Evolutionary conservation across 1,140 invertebrate species (phyloP).

Genomic region (Bombus breviceps): DNA sequence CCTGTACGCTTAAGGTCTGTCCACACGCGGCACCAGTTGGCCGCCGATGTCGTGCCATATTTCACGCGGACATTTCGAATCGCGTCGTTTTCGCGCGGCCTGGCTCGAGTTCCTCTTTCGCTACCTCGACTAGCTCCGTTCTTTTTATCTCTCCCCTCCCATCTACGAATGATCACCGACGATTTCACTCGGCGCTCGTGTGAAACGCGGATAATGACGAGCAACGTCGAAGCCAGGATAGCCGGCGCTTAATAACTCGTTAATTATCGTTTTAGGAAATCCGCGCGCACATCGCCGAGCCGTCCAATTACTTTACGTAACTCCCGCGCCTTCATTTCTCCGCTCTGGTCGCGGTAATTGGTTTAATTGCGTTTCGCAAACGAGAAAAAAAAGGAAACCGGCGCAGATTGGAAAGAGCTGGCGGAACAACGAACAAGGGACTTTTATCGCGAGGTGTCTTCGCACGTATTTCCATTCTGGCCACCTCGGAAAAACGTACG

Average conservation of each 20-base stretch:
- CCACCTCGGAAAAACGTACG: too few species aligned
- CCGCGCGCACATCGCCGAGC: constrained; percentile 66
- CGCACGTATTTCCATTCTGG: background rate
- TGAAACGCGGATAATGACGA: constrained; percentile 70
- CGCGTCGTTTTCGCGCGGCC: background rate
- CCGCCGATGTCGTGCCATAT: background rate
- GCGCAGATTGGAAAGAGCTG: constrained; percentile 40
- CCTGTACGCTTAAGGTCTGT: constrained; percentile 71
- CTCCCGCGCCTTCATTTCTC: constrained; percentile 75
- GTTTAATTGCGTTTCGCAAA: constrained; percentile 79
- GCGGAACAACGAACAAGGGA: constrained; percentile 27
- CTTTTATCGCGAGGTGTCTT: constrained; percentile 33
- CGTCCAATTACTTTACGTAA: constrained; percentile 82
- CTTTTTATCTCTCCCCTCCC: background rate
- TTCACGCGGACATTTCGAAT: constrained; percentile 36
- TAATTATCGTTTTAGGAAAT: constrained; percentile 84
- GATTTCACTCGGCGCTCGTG: constrained; percentile 74
- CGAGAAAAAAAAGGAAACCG: constrained; percentile 35
- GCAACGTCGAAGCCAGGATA: constrained; percentile 70
- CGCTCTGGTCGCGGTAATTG: constrained; percentile 78
- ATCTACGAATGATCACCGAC: constrained; percentile 61
- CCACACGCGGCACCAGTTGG: constrained; percentile 32
- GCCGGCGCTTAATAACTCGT: constrained; percentile 82
- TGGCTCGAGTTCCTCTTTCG: background rate
- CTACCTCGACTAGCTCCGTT: too few species aligned